Evolutionary conservation across 2,797 vertebrate species (phyloP).

Genomic region (Sebastes cheni): DNA sequence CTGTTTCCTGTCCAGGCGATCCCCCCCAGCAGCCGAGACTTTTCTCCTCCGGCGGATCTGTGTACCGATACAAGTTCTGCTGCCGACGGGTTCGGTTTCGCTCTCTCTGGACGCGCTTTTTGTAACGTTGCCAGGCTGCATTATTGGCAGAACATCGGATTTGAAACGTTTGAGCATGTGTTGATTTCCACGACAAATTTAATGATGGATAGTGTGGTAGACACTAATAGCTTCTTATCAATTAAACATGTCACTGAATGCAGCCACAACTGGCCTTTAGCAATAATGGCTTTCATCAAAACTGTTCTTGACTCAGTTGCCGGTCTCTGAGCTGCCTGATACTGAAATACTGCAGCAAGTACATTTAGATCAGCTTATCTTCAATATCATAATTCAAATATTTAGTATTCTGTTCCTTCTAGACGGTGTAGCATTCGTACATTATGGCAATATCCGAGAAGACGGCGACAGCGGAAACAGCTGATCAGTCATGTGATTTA

Average conservation of each 20-base stretch:
- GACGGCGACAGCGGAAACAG: no score
- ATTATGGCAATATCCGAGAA: no score
- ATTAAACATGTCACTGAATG: conserved; percentile 39
- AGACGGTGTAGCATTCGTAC: no score
- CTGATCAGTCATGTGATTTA: no score
- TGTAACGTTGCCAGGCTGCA: conserved; percentile 31
- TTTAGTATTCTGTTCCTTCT: neutral
- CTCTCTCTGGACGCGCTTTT: conserved; percentile 18
- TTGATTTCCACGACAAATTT: conserved; percentile 44
- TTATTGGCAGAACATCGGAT: conserved; percentile 56
- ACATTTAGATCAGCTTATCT: neutral
- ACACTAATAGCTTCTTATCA: conserved; percentile 55
- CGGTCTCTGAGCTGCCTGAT: neutral
- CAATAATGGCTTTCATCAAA: conserved; percentile 38
- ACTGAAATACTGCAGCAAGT: neutral
- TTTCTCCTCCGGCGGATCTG: conserved; percentile 1
- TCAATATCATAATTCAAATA: neutral
- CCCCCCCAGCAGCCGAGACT: neutral
- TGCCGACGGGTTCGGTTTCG: neutral
- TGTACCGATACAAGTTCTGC: conserved; percentile 12
- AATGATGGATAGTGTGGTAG: conserved; percentile 40
- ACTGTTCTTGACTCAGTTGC: neutral
- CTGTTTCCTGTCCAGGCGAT: conserved; percentile 58
- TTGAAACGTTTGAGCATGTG: conserved; percentile 28
- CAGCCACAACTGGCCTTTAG: conserved; percentile 31